phyloP scores from a whole-genome alignment of 2,888 invertebrate genomes.

The Rosalia funebris region DNA sequence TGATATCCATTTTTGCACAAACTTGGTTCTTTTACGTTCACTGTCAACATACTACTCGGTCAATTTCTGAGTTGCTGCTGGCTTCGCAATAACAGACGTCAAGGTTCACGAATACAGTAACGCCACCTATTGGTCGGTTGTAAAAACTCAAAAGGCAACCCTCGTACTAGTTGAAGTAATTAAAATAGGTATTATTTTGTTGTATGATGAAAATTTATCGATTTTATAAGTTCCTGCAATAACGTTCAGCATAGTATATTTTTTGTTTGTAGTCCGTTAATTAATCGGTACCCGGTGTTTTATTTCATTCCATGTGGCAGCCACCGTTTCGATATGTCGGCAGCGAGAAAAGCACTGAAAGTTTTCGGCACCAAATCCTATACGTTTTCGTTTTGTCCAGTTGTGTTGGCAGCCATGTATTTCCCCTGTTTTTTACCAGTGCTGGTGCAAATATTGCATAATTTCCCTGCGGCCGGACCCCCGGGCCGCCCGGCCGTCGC shows the following conservation, averaged over 20 bases:
- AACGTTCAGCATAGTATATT: slow-evolving; percentile 55
- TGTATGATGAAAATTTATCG: slow-evolving; percentile 45
- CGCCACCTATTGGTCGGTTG: too few relatives aligned
- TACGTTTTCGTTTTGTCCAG: slow-evolving; percentile 34
- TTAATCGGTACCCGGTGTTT: slow-evolving; percentile 34
- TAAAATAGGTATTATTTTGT: slow-evolving; percentile 45
- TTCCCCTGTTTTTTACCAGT: slow-evolving; percentile 48
- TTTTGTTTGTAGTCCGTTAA: slow-evolving; percentile 37
- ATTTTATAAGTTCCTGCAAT: slow-evolving; percentile 50
- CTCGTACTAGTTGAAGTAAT: slow-evolving; percentile 45
- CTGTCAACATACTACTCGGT: too few relatives aligned
- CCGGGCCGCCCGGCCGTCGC: slow-evolving; percentile 40
- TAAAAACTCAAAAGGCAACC: too few relatives aligned
- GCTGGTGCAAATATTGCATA: slow-evolving; percentile 54
- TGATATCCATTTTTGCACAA: too few relatives aligned
- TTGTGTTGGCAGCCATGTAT: slow-evolving; percentile 29
- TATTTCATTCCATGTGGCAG: slow-evolving; percentile 54
- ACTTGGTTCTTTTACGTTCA: too few relatives aligned
- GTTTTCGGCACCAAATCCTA: slow-evolving; percentile 46
- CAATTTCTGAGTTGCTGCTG: too few relatives aligned
- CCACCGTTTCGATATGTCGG: slow-evolving; percentile 47
- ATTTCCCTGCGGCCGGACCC: slow-evolving; percentile 40
- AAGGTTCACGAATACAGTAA: too few relatives aligned
- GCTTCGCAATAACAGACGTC: too few relatives aligned
- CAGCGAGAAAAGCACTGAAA: slow-evolving; percentile 49